Base-by-base conservation (phyloP, 2,797 vertebrate species). In the Sebastes iracundus region DNA sequence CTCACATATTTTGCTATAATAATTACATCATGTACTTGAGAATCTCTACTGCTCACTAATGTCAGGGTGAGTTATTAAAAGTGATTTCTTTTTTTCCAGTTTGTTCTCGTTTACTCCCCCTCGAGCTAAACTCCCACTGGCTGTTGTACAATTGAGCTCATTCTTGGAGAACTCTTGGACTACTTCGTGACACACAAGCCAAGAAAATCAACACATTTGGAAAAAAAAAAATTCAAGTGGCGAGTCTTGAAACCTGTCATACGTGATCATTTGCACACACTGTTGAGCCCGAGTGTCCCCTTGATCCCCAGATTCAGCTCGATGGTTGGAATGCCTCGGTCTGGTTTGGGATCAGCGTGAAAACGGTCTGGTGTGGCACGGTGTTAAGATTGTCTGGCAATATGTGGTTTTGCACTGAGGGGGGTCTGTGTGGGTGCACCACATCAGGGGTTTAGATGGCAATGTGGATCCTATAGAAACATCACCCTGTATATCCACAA, bases 141-240 rank as follows among this genome's bases (percentile, higher is more conserved):
- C 86, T 84, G 42, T 67, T 77, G 33, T 70, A 72, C 58, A 78
- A 86, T 68, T 75, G 78, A 80, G 77, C 76, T 84, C 81, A 87
- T 88, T 86, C 71, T 82, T 80, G 79, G 46, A 84, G 64, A 68
- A 68, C 56, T 68, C 64, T 73, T 71, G 59, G 74, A 82, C 53
- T 25, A 77, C 49, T 89, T 81, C 14, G 28, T n/a, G 5, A 58
- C 23, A 71, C 66, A 73, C 56, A 52, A 52, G 79, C 79, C 85
- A 87, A 87, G 81, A 81, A 84, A 84, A 87, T 87, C 83, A 82
- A 84, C 59, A 82, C 65, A 22, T 76, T 35, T 60, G 2, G 20
- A 13, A 23, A 18, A 67, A 22, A 59, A 14, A 65, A 20, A 20
- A 23, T 10, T 75, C 25, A 4, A 27, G 58, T 22, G 20, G 28